These are phyloP conservation scores for Cranoglanis bouderius DNA, from an alignment of 2,113 vertebrate species.

Conservation along the genomic window DNA sequence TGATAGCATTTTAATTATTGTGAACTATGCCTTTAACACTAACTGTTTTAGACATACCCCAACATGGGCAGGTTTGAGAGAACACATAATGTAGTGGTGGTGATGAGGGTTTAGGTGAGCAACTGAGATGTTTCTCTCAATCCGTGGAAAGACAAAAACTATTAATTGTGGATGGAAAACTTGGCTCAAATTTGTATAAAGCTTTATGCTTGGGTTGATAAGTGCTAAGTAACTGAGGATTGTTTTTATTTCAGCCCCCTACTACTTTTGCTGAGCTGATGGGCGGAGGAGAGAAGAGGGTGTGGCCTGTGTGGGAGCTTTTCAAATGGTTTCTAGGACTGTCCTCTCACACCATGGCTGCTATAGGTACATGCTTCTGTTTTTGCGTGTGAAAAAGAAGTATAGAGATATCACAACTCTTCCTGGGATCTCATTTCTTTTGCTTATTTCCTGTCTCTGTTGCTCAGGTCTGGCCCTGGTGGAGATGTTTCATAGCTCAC, in stretches of 20 bases:
- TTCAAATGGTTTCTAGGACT: slow-evolving; percentile 82
- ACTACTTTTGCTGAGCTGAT: slow-evolving; percentile 73
- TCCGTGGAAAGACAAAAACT: neutral
- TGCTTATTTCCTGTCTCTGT: neutral
- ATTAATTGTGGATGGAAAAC: neutral
- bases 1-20: too few species aligned
- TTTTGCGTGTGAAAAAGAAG: neutral
- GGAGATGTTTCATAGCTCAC: slow-evolving; percentile 66
- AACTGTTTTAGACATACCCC: neutral
- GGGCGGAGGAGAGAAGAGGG: slow-evolving; percentile 74
- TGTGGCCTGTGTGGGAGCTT: slow-evolving; percentile 84
- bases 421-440: neutral
- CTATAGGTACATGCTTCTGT: slow-evolving; percentile 60
- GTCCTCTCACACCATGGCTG: slow-evolving; percentile 83
- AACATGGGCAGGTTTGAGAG: neutral
- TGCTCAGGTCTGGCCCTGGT: slow-evolving; percentile 74
- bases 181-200: neutral
- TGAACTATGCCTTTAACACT: neutral
- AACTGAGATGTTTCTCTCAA: neutral
- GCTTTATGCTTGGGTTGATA: neutral
- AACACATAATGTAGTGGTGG: neutral
- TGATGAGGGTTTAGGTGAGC: neutral
- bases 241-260: slow-evolving; percentile 65
- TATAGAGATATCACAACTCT: neutral
- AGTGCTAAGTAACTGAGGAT: too few species aligned